Conservation (phyloP, 1,140 invertebrate species). For the Ridgeia piscesae region DNA sequence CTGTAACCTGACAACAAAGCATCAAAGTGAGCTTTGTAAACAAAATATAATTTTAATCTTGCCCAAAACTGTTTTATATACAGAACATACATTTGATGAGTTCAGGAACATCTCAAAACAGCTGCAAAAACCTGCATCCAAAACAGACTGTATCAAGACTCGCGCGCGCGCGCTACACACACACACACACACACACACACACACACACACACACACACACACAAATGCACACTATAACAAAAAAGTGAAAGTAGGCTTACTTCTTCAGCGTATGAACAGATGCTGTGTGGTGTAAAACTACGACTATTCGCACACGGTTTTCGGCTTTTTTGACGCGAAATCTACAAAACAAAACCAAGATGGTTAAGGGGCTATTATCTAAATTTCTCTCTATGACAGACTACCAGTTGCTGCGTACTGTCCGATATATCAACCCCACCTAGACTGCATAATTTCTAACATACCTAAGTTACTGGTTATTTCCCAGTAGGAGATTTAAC, state of each 20-base stretch:
- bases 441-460: neutral
- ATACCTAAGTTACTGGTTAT: neutral
- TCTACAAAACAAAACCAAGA: neutral
- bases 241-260: neutral
- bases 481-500: neutral
- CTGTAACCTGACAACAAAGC: too few relatives aligned
- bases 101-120: neutral
- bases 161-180: too few relatives aligned
- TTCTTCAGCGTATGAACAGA: slow-evolving; percentile 4
- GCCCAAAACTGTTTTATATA: neutral
- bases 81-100: neutral
- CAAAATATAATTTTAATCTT: too few relatives aligned
- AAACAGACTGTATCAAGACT: neutral
- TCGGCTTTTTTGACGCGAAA: neutral
- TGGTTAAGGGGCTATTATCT: neutral
- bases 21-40: too few relatives aligned
- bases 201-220: neutral
- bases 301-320: slow-evolving; percentile 3
- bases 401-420: slow-evolving; percentile 4
- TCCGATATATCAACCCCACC: too few relatives aligned
- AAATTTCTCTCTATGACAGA: neutral
- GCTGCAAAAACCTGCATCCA: neutral
- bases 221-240: too few relatives aligned
- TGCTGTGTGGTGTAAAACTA: slow-evolving; percentile 12
- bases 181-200: neutral